Evolutionary conservation across 2,888 invertebrate species (phyloP), one percentile per base, ranked within the genome.

Genomic region (Pomacea canaliculata): DNA sequence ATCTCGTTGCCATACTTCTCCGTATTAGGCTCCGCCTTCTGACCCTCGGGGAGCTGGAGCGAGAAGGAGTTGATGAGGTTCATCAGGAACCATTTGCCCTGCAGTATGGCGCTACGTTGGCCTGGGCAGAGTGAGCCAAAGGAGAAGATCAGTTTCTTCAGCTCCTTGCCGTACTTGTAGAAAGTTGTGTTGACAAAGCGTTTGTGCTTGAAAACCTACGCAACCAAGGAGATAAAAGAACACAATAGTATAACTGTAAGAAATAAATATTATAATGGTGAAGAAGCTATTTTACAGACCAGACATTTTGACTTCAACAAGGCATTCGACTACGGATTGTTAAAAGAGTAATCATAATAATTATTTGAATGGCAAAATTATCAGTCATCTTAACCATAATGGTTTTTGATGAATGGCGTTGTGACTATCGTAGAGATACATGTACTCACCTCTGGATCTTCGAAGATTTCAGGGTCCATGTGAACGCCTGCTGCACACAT

Each of bases 401-500:
- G 23, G 23, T 23, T 23, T 23, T 23, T 23, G 23, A 23, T 23
- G 23, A 37, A 56, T 7, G 10, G 18, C 27, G 2, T 3, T 46
- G 19, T 10, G 27, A 51, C 1, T 48, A 8, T 12, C 10, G 51
- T 7, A 8, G 48, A 19, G 19, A 19, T 10, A 46, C 49, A n/a
- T 46, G 76, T 66, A 84, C 85, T 82, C 81, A 91, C 91, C 86
- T 85, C 77, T 70, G 91, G 90, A 19, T 90, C 85, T 83, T 88
- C 87, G 80, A 86, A 91, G 48, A 91, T 88, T 80, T 90, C 89
- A 12, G 89, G 86, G 76, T 91, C 89, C 79, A 89, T 89, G 80
- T 91, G 91, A 68, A 90, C 86, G 56, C 90, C 89, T 51, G 91
- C 90, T 51, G 91, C 90, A 79, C 91, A 91, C 81, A 91, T 89